Percentiles rank a stretch among this genome's conserved stretches.
phyloP scores from a whole-genome alignment of 1,140 invertebrate species.

The Pomacea maculata region DNA sequence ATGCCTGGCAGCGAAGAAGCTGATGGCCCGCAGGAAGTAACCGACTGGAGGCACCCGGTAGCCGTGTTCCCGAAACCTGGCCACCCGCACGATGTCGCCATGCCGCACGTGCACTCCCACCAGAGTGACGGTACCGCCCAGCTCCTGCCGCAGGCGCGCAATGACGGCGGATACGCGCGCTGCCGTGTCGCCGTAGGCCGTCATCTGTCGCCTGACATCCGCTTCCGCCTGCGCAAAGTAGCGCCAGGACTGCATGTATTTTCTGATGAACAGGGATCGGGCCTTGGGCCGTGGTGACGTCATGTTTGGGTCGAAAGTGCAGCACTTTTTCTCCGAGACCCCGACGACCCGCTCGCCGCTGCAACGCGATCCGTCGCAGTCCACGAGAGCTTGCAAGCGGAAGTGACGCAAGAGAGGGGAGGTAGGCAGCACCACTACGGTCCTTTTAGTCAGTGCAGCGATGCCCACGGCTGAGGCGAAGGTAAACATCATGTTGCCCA shows the following conservation, averaged over 20 bases:
- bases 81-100: conserved; percentile 10
- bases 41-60: conserved; percentile 14
- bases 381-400: too few species aligned
- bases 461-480: conserved; percentile 43
- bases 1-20: conserved; percentile 23
- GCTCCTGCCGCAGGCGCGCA: background rate
- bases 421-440: background rate
- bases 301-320: conserved; percentile 12
- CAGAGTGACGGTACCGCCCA: background rate
- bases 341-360: background rate
- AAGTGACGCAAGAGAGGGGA: background rate
- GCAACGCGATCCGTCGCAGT: background rate
- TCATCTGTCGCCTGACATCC: conserved; percentile 23
- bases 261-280: conserved; percentile 1
- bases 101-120: conserved; percentile 34
- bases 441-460: background rate
- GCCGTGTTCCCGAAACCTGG: background rate
- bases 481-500: conserved; percentile 48
- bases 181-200: conserved; percentile 4
- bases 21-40: conserved; percentile 31
- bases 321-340: background rate
- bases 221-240: conserved; percentile 28
- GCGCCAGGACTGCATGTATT: conserved; percentile 32
- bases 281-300: background rate
- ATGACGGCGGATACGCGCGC: background rate